Evolutionary conservation across 2,888 invertebrate species (phyloP).

Genomic region (Leptarthrus brevirostris): DNA sequence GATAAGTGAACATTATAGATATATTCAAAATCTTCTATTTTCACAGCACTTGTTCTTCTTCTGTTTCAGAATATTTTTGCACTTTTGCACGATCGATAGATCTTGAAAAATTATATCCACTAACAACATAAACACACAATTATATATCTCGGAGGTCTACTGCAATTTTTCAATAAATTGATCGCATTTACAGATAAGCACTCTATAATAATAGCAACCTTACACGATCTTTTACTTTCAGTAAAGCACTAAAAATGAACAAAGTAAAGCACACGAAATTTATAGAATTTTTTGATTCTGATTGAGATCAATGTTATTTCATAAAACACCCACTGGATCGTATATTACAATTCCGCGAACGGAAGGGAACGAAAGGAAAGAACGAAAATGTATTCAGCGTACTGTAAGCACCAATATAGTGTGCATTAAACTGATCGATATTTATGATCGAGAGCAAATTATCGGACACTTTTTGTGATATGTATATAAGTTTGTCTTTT

Average conservation of each 20-base stretch:
- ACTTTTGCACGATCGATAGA: slow-evolving; percentile 37
- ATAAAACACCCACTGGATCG: slow-evolving; percentile 42
- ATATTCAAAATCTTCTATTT: slow-evolving; percentile 42
- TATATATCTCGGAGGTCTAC: slow-evolving; percentile 39
- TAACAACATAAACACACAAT: slow-evolving; percentile 45
- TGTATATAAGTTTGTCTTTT: slow-evolving; percentile 22
- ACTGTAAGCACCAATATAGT: slow-evolving; percentile 9
- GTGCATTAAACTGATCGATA: slow-evolving; percentile 46
- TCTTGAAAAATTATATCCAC: slow-evolving; percentile 43
- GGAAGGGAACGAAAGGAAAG: slow-evolving; percentile 23
- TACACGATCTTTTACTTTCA: slow-evolving; percentile 46
- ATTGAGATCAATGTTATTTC: slow-evolving; percentile 45
- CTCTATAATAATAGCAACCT: slow-evolving; percentile 45
- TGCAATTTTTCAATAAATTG: slow-evolving; percentile 47
- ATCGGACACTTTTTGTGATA: slow-evolving; percentile 49
- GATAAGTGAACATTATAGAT: slow-evolving; percentile 47
- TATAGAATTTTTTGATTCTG: slow-evolving; percentile 45
- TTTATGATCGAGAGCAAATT: slow-evolving; percentile 48
- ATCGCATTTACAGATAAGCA: slow-evolving; percentile 42
- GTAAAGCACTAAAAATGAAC: slow-evolving; percentile 37
- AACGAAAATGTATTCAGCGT: slow-evolving; percentile 30
- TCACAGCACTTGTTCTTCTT: slow-evolving; percentile 42
- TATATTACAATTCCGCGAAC: slow-evolving; percentile 43
- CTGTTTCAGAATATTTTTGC: slow-evolving; percentile 16
- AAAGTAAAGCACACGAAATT: slow-evolving; percentile 38